Percentiles rank a stretch among this genome's conserved stretches.
Conservation (phyloP, 2,113 vertebrate species). For the Varanus salvator region DNA sequence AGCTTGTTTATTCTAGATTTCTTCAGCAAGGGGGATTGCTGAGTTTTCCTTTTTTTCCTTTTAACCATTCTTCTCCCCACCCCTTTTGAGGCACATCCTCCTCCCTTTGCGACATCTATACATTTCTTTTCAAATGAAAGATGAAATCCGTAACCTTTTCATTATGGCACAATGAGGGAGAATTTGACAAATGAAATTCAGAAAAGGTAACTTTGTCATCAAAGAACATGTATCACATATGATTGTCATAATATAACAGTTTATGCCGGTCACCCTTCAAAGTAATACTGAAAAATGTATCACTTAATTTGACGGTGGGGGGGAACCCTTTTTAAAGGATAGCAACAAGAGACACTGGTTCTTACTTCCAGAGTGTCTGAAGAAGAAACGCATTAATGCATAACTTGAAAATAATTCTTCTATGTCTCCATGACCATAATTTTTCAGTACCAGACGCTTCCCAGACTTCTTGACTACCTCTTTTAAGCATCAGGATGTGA, state of each 20-base stretch:
- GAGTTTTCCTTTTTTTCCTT: background rate
- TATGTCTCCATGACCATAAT: background rate
- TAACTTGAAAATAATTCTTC: background rate
- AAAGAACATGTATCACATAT: slow-evolving; percentile 37
- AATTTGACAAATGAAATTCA: slow-evolving; percentile 60
- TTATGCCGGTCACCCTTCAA: slow-evolving; percentile 51
- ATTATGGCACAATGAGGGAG: slow-evolving; percentile 30
- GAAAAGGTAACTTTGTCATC: slow-evolving; percentile 56
- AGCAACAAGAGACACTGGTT: background rate
- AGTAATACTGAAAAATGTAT: background rate
- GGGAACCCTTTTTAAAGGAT: slow-evolving; percentile 23
- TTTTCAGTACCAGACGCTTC: background rate
- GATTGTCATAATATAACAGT: slow-evolving; percentile 43
- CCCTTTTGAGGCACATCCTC: background rate
- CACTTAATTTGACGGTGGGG: slow-evolving; percentile 32
- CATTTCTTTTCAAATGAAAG: slow-evolving; percentile 36
- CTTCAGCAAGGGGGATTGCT: background rate
- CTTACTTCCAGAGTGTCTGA: slow-evolving; percentile 12
- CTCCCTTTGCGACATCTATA: slow-evolving; percentile 3
- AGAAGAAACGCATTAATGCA: background rate
- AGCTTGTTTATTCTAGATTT: background rate
- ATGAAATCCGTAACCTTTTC: slow-evolving; percentile 66
- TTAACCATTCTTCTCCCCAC: too few species aligned
- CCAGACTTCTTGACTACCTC: background rate
- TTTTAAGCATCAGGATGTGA: background rate